These are phyloP conservation scores for Helicoverpa zea DNA, from an alignment of 1,140 invertebrate species.

Conservation along the genomic window DNA sequence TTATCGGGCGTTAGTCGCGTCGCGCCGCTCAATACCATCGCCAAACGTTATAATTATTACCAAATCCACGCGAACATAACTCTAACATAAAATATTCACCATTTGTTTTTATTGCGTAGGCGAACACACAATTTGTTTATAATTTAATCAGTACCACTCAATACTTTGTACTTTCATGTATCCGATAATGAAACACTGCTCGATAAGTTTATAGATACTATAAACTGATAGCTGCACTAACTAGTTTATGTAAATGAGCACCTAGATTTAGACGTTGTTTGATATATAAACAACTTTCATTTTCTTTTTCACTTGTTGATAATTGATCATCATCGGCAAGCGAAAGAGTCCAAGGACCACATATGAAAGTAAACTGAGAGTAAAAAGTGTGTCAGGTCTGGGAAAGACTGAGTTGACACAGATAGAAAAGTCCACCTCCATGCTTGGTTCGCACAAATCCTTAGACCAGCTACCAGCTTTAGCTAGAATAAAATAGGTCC, in stretches of 20 bases:
- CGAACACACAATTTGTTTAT: conserved; percentile 1
- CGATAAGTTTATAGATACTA: conserved; percentile 11
- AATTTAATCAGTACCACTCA: conserved; percentile 9
- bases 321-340: conserved; percentile 61
- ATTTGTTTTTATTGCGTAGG: conserved; percentile 25
- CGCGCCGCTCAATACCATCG: conserved; percentile 51
- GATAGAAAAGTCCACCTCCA: conserved; percentile 68
- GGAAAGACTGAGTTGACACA: conserved; percentile 68
- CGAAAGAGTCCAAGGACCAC: conserved; percentile 71
- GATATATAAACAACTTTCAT: conserved; percentile 73
- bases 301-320: conserved; percentile 72
- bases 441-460: conserved; percentile 51
- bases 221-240: conserved; percentile 39
- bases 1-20: conserved; percentile 76
- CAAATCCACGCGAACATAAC: conserved; percentile 11
- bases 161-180: conserved; percentile 15
- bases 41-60: conserved; percentile 27
- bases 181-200: conserved; percentile 25
- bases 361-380: conserved; percentile 71
- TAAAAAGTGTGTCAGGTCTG: conserved; percentile 66
- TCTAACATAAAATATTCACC: neutral
- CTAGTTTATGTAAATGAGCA: conserved; percentile 53
- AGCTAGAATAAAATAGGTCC: conserved; percentile 44
- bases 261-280: conserved; percentile 52
- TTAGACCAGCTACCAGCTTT: conserved; percentile 18